phyloP scores from a whole-genome alignment of 2,797 vertebrate genomes.

The Novumbra hubbsi region DNA sequence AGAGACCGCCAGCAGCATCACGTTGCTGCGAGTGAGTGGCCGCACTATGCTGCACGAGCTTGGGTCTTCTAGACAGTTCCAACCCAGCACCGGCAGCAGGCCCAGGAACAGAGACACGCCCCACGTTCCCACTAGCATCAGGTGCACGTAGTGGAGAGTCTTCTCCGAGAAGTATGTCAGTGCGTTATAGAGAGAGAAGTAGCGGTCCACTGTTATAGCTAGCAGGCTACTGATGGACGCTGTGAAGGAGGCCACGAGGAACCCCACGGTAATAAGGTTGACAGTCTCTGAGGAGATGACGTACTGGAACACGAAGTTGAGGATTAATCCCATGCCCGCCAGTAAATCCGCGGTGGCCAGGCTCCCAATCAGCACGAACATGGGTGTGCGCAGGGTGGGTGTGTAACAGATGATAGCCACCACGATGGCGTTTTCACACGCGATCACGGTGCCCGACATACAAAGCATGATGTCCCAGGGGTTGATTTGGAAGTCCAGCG shows the following conservation, averaged over 20 bases:
- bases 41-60: slow-evolving; percentile 89
- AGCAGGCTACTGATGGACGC: slow-evolving; percentile 95
- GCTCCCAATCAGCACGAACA: slow-evolving; percentile 97
- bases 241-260: slow-evolving; percentile 95
- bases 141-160: slow-evolving; percentile 88
- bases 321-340: slow-evolving; percentile 92
- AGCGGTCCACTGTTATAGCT: slow-evolving; percentile 96
- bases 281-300: slow-evolving; percentile 91
- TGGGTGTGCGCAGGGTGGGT: slow-evolving; percentile 89
- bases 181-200: slow-evolving; percentile 95
- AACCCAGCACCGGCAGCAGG: slow-evolving; percentile 90
- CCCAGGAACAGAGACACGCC: slow-evolving; percentile 89
- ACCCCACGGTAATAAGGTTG: slow-evolving; percentile 93
- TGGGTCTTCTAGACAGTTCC: slow-evolving; percentile 90
- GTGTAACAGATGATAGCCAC: slow-evolving; percentile 96
- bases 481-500: slow-evolving; percentile 78
- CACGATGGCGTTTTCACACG: slow-evolving; percentile 95
- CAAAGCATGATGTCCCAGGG: slow-evolving; percentile 98
- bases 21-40: slow-evolving; percentile 88
- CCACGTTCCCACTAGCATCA: slow-evolving; percentile 90
- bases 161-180: slow-evolving; percentile 96
- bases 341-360: slow-evolving; percentile 94
- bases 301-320: slow-evolving; percentile 96
- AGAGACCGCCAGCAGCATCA: slow-evolving; percentile 86
- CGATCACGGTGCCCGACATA: slow-evolving; percentile 93